phyloP scores from a whole-genome alignment of 1,140 invertebrate genomes.

The Drosophila kohkoa region DNA sequence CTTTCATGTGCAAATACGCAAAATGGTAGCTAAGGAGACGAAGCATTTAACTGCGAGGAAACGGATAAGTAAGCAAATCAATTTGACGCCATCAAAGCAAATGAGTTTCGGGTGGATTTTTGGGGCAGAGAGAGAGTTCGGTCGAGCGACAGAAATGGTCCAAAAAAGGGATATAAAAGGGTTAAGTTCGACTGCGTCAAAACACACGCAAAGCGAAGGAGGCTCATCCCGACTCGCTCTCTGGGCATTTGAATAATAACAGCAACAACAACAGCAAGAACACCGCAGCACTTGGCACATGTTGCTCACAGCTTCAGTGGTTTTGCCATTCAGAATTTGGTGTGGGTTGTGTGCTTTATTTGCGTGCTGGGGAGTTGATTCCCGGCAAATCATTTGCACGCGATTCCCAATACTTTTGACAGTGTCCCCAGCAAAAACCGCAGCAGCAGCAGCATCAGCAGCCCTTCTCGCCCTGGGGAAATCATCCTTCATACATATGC shows the following conservation, averaged over 20 bases:
- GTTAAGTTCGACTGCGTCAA: slow-evolving; percentile 30
- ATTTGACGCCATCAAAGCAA: slow-evolving; percentile 71
- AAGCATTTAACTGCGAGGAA: slow-evolving; percentile 43
- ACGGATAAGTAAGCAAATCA: slow-evolving; percentile 67
- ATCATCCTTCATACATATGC: slow-evolving; percentile 58
- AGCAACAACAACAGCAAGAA: slow-evolving; percentile 28
- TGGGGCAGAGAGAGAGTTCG: slow-evolving; percentile 43
- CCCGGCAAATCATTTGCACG: slow-evolving; percentile 76
- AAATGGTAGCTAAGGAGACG: no score
- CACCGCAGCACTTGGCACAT: slow-evolving; percentile 33
- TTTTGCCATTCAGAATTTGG: slow-evolving; percentile 14
- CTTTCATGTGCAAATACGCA: not conserved
- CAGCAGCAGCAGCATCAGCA: not conserved
- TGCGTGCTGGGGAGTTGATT: slow-evolving; percentile 70
- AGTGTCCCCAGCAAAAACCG: slow-evolving; percentile 47
- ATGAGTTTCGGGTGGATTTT: slow-evolving; percentile 73
- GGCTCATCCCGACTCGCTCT: slow-evolving; percentile 8
- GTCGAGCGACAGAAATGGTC: slow-evolving; percentile 52
- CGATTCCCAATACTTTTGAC: slow-evolving; percentile 67
- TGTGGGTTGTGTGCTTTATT: slow-evolving; percentile 33
- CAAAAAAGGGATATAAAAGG: slow-evolving; percentile 50
- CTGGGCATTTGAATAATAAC: slow-evolving; percentile 64
- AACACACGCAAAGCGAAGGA: not conserved
- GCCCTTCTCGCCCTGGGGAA: slow-evolving; percentile 57
- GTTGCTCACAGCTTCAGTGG: slow-evolving; percentile 43